Conservation (phyloP, 2,113 vertebrate genomes). For the Trichechus manatus region DNA sequence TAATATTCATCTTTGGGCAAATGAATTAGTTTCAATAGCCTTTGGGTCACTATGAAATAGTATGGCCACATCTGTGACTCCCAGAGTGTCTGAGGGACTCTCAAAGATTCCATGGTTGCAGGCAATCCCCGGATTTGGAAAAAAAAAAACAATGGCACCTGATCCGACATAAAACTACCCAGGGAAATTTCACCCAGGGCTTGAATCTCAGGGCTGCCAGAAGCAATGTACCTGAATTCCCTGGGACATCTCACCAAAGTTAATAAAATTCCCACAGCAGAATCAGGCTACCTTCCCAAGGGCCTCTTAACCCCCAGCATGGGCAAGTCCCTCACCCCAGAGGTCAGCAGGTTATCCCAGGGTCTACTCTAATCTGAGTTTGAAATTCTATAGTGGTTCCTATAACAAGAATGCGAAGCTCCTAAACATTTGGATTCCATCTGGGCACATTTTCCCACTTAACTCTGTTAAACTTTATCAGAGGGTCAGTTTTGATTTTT, state of each 20-base stretch:
- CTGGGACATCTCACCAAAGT: neutral
- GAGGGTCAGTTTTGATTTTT: neutral
- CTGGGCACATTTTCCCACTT: neutral
- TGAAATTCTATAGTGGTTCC: neutral
- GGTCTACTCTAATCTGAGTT: neutral
- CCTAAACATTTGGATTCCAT: neutral
- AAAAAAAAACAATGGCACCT: neutral
- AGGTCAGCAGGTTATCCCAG: neutral
- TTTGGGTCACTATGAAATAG: neutral
- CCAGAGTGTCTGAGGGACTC: neutral
- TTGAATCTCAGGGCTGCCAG: neutral
- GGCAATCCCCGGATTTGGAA: neutral
- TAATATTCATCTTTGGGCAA: neutral
- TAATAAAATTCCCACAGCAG: neutral
- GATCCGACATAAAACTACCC: slow-evolving; percentile 9
- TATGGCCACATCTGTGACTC: neutral
- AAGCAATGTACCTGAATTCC: neutral
- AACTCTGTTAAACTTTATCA: neutral
- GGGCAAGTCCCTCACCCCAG: neutral
- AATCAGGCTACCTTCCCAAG: neutral
- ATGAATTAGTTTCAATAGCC: neutral
- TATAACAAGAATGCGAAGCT: neutral
- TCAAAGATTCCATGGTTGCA: neutral
- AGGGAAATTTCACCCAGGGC: neutral
- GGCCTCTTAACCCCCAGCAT: neutral